Conservation (phyloP, 2,797 vertebrate species). For the Adelosebastes latens region DNA sequence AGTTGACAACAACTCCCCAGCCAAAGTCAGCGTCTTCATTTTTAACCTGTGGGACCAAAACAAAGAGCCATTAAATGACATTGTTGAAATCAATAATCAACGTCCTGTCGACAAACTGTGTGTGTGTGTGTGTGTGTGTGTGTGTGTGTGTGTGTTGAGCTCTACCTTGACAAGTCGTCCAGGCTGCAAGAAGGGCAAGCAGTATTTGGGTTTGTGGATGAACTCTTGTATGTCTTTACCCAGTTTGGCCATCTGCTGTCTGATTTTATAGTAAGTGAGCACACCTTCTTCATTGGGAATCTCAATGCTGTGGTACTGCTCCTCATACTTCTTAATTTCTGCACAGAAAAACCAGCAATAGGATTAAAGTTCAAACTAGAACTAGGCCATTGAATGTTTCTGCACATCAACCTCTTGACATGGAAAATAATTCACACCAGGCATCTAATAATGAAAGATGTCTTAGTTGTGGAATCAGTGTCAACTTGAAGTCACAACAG, state of each 20-base stretch:
- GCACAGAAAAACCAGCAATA: slow-evolving; percentile 25
- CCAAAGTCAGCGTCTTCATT: slow-evolving; percentile 94
- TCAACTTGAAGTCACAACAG: not conserved
- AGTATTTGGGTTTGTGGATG: slow-evolving; percentile 95
- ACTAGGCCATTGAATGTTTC: not conserved
- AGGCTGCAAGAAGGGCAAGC: slow-evolving; percentile 95
- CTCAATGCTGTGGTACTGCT: slow-evolving; percentile 90
- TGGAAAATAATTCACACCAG: not conserved
- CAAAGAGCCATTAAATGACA: not conserved
- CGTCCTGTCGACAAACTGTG: not conserved
- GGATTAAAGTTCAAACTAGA: not conserved
- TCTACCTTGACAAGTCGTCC: slow-evolving; percentile 93
- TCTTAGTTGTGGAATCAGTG: not conserved
- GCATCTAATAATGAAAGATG: not conserved
- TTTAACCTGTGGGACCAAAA: slow-evolving; percentile 86
- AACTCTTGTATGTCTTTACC: slow-evolving; percentile 96
- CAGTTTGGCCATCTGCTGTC: slow-evolving; percentile 94
- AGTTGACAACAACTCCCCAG: slow-evolving; percentile 97
- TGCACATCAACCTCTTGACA: not conserved
- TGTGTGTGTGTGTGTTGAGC: not conserved
- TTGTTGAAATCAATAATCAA: not conserved
- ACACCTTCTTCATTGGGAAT: slow-evolving; percentile 96
- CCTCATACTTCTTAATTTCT: slow-evolving; percentile 93
- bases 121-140: not conserved
- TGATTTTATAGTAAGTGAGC: slow-evolving; percentile 95